Evolutionary conservation across 2,888 invertebrate genomes (phyloP), one percentile per base, ranked within the genome.

Genomic region (Tiliacea citrago): DNA sequence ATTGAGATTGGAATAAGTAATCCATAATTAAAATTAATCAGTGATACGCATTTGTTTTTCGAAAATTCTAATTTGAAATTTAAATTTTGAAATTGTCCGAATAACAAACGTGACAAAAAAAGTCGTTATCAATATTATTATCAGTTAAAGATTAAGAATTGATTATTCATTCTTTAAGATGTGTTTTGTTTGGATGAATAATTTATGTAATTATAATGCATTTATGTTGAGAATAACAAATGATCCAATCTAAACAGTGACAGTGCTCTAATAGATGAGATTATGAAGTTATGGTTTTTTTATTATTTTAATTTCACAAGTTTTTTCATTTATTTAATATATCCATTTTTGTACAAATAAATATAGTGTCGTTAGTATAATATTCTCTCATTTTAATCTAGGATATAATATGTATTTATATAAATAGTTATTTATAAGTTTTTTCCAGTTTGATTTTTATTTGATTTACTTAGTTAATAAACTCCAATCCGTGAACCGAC

Each of bases 241-340:
- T 63, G 6, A 63, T 74, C 45, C 67, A 85, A 51, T 86, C 69
- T 73, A 2, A 84, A 76, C 72, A 73, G 77, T 61, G 51, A 77
- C 69, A 67, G 47, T 69, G 24, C 24, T 75, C 29, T 73, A 29
- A 24, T 63, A 70, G 49, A 58, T 24, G 42, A 60, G 21, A 60
- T 65, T 51, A 65, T 58, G 45, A 66, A 55, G 39, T 47, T 71
- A 62, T 68, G 65, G n/a, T 63, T 55, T 61, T 58, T 57, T 70
- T 49, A 66, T 69, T 65, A 39, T 7, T 61, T 66, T 61, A 4
- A 42, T 77, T 63, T 68, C 21, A 49, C 1, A 65, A 39, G 12
- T 12, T 3, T 16, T 57, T 62, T 39, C 0, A 12, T 58, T 63
- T 63, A 0, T 49, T 13, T 13, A 42, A 45, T 5, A 13, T 58